phyloP scores from a whole-genome alignment of 1,140 invertebrate species.

The Penaeus japonicus region DNA sequence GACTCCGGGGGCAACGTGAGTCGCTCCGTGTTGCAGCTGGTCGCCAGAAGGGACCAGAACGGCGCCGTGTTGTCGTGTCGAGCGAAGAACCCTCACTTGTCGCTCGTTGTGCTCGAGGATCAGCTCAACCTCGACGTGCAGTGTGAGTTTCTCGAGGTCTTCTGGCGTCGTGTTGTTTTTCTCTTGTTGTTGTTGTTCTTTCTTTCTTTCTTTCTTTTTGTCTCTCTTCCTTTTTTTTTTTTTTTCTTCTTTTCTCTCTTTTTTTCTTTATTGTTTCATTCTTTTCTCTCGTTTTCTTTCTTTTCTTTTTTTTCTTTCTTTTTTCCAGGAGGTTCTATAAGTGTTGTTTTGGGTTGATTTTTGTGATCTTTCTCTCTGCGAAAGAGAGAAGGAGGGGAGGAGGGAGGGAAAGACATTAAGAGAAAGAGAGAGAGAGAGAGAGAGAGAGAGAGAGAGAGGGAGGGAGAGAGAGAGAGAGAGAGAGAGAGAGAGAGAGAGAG shows the following conservation, averaged over 20 bases:
- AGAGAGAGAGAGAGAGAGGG: not conserved
- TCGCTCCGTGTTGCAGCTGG: slow-evolving; percentile 16
- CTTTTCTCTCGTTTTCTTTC: too few relatives aligned
- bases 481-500: not conserved
- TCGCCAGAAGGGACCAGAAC: slow-evolving; percentile 2
- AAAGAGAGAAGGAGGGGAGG: not conserved
- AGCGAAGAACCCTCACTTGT: slow-evolving; percentile 3
- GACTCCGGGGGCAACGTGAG: slow-evolving; percentile 25
- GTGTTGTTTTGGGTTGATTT: not conserved
- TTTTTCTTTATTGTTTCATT: too few relatives aligned
- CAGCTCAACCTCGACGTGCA: slow-evolving; percentile 30
- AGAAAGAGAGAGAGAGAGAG: not conserved
- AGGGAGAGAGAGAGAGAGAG: not conserved
- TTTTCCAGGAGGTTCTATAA: too few relatives aligned
- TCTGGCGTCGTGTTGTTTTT: too few relatives aligned
- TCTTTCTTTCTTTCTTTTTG: too few relatives aligned
- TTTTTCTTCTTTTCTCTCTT: too few relatives aligned
- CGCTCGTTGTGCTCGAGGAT: not conserved
- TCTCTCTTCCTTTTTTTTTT: too few relatives aligned
- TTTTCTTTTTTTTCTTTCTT: too few relatives aligned
- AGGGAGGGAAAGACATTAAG: not conserved
- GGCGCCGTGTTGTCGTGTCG: slow-evolving; percentile 22
- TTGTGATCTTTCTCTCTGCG: too few relatives aligned
- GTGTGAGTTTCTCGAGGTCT: not conserved
- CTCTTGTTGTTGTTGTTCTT: too few relatives aligned